Evolutionary conservation across 1,140 invertebrate species (phyloP).

Genomic region (Leptinotarsa lineolata): DNA sequence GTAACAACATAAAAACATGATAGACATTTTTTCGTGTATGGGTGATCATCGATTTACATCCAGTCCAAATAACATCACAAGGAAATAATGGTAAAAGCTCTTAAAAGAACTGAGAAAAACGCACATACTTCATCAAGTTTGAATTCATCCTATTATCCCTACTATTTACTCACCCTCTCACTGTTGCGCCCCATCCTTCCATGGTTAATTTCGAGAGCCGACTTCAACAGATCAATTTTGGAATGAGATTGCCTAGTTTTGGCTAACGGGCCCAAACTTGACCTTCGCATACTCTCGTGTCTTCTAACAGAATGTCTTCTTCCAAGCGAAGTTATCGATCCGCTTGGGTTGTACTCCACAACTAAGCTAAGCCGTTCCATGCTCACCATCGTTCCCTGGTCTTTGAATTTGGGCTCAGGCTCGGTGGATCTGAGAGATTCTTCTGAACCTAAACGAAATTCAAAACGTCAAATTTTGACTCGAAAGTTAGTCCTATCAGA

Average conservation of each 20-base stretch:
- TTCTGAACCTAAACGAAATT: background rate
- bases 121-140: too few relatives aligned
- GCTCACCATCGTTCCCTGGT: slow-evolving; percentile 68
- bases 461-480: background rate
- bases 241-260: slow-evolving; percentile 61
- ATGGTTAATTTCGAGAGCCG: slow-evolving; percentile 65
- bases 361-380: slow-evolving; percentile 71
- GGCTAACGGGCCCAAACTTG: slow-evolving; percentile 52
- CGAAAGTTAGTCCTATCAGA: too few relatives aligned
- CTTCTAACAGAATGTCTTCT: slow-evolving; percentile 58
- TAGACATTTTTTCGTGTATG: too few relatives aligned
- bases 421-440: slow-evolving; percentile 47
- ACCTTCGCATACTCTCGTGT: slow-evolving; percentile 60
- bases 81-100: too few relatives aligned
- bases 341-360: slow-evolving; percentile 73
- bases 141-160: too few relatives aligned
- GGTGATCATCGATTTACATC: too few relatives aligned
- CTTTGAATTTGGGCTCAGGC: slow-evolving; percentile 62
- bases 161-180: slow-evolving; percentile 17
- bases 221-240: slow-evolving; percentile 67
- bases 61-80: too few relatives aligned
- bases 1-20: too few relatives aligned
- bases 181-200: slow-evolving; percentile 40
- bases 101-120: too few relatives aligned
- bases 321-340: slow-evolving; percentile 69